Evolutionary conservation across 2,888 invertebrate genomes (phyloP).

Genomic region (Drosophila merina): DNA sequence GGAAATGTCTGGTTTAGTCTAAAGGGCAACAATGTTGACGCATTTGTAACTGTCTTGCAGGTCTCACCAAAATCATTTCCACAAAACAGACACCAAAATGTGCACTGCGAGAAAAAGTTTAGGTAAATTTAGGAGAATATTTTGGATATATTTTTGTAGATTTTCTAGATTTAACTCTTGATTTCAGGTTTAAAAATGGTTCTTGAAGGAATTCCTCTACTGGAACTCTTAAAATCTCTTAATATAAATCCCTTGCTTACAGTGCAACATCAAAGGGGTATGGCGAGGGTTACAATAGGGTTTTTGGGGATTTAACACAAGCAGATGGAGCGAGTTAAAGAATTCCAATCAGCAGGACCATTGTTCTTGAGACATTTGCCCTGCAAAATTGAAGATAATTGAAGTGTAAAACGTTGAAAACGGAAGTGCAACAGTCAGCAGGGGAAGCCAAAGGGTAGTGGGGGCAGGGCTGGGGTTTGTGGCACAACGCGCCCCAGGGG

Average conservation of each 20-base stretch:
- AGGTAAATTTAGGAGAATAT: too few relatives aligned
- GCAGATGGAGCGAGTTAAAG: constrained; percentile 75
- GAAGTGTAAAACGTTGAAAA: constrained; percentile 74
- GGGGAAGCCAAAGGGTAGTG: not conserved
- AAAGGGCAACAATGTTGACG: constrained; percentile 73
- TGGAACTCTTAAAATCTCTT: too few relatives aligned
- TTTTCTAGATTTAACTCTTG: too few relatives aligned
- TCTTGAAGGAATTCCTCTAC: too few relatives aligned
- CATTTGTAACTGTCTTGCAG: constrained; percentile 76
- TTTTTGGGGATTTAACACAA: constrained; percentile 21
- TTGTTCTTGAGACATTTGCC: constrained; percentile 80
- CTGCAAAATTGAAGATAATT: constrained; percentile 80
- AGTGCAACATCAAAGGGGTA: not conserved
- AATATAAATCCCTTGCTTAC: not conserved
- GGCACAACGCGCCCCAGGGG: constrained; percentile 3
- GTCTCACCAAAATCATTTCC: constrained; percentile 49
- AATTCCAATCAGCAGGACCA: constrained; percentile 78
- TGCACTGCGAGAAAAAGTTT: not conserved
- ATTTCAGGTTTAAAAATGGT: too few relatives aligned
- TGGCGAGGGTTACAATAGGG: not conserved
- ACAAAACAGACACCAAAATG: constrained; percentile 3
- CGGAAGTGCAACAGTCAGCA: constrained; percentile 77
- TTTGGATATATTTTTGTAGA: too few relatives aligned
- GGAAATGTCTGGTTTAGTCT: constrained; percentile 24
- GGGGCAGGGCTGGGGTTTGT: not conserved